These are phyloP conservation scores for Melipona quadrifasciata DNA, from an alignment of 1,140 invertebrate species.

Conservation along the genomic window DNA sequence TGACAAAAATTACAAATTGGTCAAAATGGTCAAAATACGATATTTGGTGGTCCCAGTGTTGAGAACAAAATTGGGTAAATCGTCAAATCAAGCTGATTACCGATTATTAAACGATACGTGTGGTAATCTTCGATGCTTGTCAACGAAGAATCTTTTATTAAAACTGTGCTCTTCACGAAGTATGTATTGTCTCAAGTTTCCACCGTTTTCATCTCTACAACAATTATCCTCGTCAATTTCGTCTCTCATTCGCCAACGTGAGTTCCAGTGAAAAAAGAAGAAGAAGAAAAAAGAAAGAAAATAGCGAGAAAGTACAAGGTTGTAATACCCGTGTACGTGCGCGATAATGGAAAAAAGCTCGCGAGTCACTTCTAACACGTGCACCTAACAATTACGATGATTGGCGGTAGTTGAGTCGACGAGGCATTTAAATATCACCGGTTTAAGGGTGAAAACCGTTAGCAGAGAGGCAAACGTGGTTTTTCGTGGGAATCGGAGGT, in stretches of 20 bases:
- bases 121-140: no score
- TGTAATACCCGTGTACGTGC: background rate
- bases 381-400: constrained; percentile 51
- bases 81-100: no score
- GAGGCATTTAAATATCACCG: constrained; percentile 58
- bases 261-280: background rate
- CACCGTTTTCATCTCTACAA: background rate
- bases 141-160: no score
- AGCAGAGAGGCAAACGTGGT: background rate
- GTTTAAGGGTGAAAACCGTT: constrained; percentile 38
- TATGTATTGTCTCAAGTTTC: no score
- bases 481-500: constrained; percentile 11
- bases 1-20: no score
- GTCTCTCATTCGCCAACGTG: background rate
- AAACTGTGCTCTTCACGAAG: no score
- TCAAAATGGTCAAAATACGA: no score
- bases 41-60: no score
- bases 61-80: no score
- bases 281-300: no score
- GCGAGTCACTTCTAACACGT: background rate
- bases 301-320: background rate
- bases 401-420: constrained; percentile 37
- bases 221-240: background rate
- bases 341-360: background rate
- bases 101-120: no score